phyloP scores from a whole-genome alignment of 2,888 invertebrate genomes.

The Eledona agricola region DNA sequence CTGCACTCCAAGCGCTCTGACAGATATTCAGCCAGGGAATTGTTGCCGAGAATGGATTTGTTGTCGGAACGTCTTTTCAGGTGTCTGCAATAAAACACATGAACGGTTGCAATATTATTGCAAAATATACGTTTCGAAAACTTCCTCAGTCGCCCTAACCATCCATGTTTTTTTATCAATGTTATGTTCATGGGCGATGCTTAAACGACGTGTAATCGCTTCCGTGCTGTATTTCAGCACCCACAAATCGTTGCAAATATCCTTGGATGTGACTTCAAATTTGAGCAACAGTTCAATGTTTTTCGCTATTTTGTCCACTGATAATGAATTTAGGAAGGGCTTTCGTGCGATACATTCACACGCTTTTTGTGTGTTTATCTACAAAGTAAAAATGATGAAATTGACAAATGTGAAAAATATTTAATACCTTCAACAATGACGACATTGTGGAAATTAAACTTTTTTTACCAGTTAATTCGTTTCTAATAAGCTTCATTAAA shows the following conservation, averaged over 20 bases:
- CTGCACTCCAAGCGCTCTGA: constrained; percentile 58
- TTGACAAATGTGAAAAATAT: constrained; percentile 1
- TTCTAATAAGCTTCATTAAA: constrained; percentile 40
- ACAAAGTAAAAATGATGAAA: constrained; percentile 37
- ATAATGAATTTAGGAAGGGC: constrained; percentile 38
- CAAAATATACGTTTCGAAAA: constrained; percentile 57
- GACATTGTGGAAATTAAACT: constrained; percentile 45
- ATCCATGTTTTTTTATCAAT: constrained; percentile 64
- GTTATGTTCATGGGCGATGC: constrained; percentile 54
- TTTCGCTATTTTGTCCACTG: constrained; percentile 30
- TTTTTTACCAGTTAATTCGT: constrained; percentile 34
- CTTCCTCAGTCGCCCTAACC: constrained; percentile 57
- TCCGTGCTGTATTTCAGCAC: constrained; percentile 58
- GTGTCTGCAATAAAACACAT: constrained; percentile 52
- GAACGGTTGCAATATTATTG: background rate
- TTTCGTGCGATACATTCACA: constrained; percentile 41
- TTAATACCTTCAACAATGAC: constrained; percentile 47
- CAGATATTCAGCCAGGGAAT: constrained; percentile 59
- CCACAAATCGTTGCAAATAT: constrained; percentile 62
- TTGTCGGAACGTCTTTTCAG: constrained; percentile 57
- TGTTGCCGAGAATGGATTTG: constrained; percentile 58
- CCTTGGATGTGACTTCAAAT: constrained; percentile 53
- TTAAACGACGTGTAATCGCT: constrained; percentile 54
- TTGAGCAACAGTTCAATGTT: constrained; percentile 49
- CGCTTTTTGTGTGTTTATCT: constrained; percentile 47